Evolutionary conservation across 2,888 invertebrate species (phyloP).

Genomic region (Dicyrtomina minuta): DNA sequence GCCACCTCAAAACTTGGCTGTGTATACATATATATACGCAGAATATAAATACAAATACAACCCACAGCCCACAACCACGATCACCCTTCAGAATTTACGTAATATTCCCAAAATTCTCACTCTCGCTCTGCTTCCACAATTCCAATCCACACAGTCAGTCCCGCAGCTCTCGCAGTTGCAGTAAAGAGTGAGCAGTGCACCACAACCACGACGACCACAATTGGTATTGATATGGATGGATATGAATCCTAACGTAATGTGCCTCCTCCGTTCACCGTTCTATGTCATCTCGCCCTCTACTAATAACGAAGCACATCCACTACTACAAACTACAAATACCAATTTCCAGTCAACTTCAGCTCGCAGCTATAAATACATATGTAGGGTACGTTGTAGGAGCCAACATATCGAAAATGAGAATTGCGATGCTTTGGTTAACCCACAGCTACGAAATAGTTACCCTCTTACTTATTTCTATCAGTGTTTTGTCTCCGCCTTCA

Average conservation of each 20-base stretch:
- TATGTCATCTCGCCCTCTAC: background rate
- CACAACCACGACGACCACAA: too few species aligned
- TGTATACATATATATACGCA: background rate
- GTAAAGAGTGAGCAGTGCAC: too few species aligned
- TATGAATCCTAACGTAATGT: too few species aligned
- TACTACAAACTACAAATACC: background rate
- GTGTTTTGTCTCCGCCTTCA: background rate
- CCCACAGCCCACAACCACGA: background rate
- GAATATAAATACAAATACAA: too few species aligned
- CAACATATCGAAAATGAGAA: too few species aligned
- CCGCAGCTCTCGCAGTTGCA: too few species aligned
- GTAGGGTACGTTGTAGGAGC: too few species aligned
- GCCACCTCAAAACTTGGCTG: background rate
- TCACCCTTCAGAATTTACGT: background rate
- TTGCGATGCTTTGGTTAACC: background rate
- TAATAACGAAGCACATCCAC: background rate
- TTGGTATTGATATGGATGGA: too few species aligned
- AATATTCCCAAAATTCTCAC: too few species aligned
- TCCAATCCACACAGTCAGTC: too few species aligned
- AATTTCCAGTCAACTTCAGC: slow-evolving; percentile 2
- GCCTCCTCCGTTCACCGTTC: background rate
- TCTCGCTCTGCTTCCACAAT: too few species aligned
- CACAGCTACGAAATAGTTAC: background rate
- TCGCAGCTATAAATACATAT: too few species aligned
- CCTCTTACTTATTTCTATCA: background rate